phyloP scores from a whole-genome alignment of 2,888 invertebrate genomes.

The Phragmatobia fuliginosa region DNA sequence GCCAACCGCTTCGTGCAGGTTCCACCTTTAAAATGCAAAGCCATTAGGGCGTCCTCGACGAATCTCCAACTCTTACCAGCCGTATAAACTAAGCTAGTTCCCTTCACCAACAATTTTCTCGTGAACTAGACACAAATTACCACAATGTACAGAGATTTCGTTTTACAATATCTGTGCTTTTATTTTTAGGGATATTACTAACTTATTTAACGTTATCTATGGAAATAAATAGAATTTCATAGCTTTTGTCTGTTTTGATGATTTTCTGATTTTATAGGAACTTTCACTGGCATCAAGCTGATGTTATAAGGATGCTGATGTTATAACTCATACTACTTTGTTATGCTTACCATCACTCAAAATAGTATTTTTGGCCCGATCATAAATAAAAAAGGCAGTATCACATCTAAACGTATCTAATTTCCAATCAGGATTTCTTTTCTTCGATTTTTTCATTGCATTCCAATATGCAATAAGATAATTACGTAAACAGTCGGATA shows the following conservation, averaged over 20 bases:
- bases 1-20: conserved; percentile 57
- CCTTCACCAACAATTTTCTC: conserved; percentile 43
- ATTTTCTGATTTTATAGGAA: too few species aligned
- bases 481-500: neutral
- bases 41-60: conserved; percentile 72
- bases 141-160: neutral
- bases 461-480: neutral
- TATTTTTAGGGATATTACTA: too few species aligned
- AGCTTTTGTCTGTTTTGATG: too few species aligned
- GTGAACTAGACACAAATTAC: conserved; percentile 12
- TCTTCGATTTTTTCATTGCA: neutral
- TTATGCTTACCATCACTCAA: too few species aligned
- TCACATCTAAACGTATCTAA: neutral
- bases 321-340: too few species aligned
- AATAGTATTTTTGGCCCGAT: too few species aligned
- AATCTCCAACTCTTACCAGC: conserved; percentile 53
- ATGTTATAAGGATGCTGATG: too few species aligned
- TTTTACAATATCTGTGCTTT: neutral
- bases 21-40: conserved; percentile 67
- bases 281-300: too few species aligned
- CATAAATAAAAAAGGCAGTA: too few species aligned
- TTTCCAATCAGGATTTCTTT: neutral
- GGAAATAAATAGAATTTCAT: too few species aligned
- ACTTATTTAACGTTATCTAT: too few species aligned
- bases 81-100: conserved; percentile 61